These are phyloP conservation scores for Doryteuthis pealeii DNA, from an alignment of 1,140 invertebrate species.

Conservation along the genomic window DNA sequence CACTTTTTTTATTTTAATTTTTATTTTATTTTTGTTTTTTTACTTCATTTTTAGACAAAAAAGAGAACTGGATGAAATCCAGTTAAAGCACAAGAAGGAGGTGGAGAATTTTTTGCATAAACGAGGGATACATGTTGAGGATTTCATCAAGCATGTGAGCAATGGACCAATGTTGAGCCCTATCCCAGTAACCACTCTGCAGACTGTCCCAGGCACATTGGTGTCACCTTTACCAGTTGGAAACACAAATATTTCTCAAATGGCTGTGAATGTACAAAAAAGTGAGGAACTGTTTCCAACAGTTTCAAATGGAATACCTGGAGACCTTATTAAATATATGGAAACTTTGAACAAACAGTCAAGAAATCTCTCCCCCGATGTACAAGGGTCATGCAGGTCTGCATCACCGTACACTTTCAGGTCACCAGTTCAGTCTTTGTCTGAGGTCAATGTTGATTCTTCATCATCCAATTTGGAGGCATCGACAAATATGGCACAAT, in stretches of 20 bases:
- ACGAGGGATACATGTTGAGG: conserved; percentile 24
- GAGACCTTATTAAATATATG: neutral
- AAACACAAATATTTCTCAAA: neutral
- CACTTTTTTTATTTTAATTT: neutral
- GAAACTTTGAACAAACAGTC: neutral
- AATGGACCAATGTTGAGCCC: conserved; percentile 26
- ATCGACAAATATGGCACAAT: neutral
- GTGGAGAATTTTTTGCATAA: conserved; percentile 24
- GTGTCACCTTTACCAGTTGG: conserved; percentile 11
- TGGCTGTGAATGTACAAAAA: neutral
- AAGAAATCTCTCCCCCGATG: conserved; percentile 6
- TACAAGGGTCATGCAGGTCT: neutral
- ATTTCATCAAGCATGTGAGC: conserved; percentile 19
- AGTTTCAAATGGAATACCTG: neutral
- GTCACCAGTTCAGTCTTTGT: neutral
- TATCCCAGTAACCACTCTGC: conserved; percentile 19
- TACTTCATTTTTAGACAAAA: conserved; percentile 28
- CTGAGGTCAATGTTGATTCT: neutral
- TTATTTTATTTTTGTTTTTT: neutral
- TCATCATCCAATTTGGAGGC: neutral
- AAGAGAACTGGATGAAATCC: conserved; percentile 27
- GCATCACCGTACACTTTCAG: neutral
- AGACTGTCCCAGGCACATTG: conserved; percentile 4
- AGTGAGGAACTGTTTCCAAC: conserved; percentile 1
- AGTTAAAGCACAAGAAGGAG: conserved; percentile 30